Base-by-base conservation (phyloP, 2,797 vertebrate species). In the Hemitrygon akajei region DNA sequence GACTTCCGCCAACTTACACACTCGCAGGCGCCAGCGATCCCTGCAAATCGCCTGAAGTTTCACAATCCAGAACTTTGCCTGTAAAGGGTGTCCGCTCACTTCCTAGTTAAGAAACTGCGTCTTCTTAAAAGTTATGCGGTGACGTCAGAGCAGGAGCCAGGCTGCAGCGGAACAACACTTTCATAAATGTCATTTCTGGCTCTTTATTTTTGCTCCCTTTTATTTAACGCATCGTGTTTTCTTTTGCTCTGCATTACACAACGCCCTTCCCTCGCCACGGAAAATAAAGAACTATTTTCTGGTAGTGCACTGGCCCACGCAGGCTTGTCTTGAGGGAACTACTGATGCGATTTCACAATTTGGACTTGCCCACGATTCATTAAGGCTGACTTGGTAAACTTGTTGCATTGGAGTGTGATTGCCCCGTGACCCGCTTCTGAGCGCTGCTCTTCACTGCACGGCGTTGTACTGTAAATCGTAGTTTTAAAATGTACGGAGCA, bases 101-200 rank as follows among this genome's bases (percentile, higher is more conserved):
- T 69, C 86, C 86, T 89, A 89, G 60, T 89, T 69, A 69, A 69
- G 16, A 89, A 89, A 89, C 86, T 69, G 18, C 86, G 86, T 69
- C 86, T 89, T 89, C 10, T 25, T 69, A 89, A 89, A 89, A 89
- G 60, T 89, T 89, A 89, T 89, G 63, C 63, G 22, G n/a, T 89
- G 86, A 89, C 86, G 86, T 89, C 86, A 89, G 63, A 9, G 66
- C 86, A 66, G n/a, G n/a, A 89, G 20, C 86, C 86, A 89, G 63
- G 16, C 63, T 89, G 86, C n/a, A n/a, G 66, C 60, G 30, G n/a
- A 37, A 22, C 22, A 37, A 69, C 60, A 66, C 5, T 56, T 10
- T 20, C 16, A 1, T 7, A 12, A 27, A n/a, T 86, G 30, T 60
- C 27, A n/a, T 14, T 86, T 7, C 25, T 60, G 60, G 0, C 27